A percentile compares a stretch with the other conserved stretches of the same genome.
Evolutionary conservation across 1,140 invertebrate genomes (phyloP).

Genomic region (Drosophila tropicalis): DNA sequence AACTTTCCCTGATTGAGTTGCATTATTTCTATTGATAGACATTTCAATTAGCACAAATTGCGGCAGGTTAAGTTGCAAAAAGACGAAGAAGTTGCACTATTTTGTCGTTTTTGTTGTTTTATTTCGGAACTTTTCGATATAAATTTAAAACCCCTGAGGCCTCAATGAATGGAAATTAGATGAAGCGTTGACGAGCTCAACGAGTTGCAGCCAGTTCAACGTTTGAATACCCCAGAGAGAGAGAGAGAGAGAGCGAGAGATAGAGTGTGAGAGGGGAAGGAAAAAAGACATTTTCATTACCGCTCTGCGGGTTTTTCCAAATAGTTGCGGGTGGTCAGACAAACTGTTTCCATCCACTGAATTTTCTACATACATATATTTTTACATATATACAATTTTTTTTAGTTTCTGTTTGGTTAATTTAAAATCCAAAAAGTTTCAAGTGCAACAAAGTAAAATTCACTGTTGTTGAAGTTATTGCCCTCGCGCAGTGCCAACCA

Average conservation of each 20-base stretch:
- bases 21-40: constrained; percentile 73
- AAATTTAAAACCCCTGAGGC: constrained; percentile 54
- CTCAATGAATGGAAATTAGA: constrained; percentile 65
- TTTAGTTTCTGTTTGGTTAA: constrained; percentile 31
- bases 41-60: constrained; percentile 77
- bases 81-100: constrained; percentile 12
- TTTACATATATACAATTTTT: constrained; percentile 26
- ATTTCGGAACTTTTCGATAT: constrained; percentile 51
- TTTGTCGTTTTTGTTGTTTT: constrained; percentile 35
- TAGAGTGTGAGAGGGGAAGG: constrained; percentile 5
- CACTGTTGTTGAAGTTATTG: constrained; percentile 62
- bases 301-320: constrained; percentile 60
- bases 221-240: constrained; percentile 53
- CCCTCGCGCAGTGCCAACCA: not conserved
- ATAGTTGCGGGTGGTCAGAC: constrained; percentile 76
- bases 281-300: constrained; percentile 52
- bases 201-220: constrained; percentile 32
- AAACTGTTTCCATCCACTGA: constrained; percentile 24
- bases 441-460: constrained; percentile 63
- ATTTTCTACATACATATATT: constrained; percentile 23
- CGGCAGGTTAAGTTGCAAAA: constrained; percentile 40
- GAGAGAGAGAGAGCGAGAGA: constrained; percentile 25
- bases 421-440: constrained; percentile 49
- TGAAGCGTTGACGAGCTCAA: constrained; percentile 73
- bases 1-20: constrained; percentile 80